Evolutionary conservation across 2,113 vertebrate genomes (phyloP), one percentile per base, ranked within the genome.

Genomic region (Okapia johnstoni): DNA sequence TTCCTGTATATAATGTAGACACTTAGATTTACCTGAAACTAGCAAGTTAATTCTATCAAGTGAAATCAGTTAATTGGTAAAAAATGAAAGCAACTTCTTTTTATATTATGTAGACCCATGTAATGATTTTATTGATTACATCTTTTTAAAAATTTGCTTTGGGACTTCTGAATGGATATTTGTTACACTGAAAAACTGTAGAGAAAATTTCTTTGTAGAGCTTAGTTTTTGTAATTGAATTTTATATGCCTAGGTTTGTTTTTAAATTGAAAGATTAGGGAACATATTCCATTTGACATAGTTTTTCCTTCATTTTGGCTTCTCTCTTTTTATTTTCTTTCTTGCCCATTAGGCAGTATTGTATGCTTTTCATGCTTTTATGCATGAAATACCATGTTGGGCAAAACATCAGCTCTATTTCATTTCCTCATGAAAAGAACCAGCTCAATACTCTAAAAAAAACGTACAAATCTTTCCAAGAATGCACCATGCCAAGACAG

Each of bases 381-480:
- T 40, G 54, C 36, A 25, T 85, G 8, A 36, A 36, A 33, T 14
- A 61, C 36, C 11, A 19, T 90, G 19, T 91, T 97, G 73, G 76
- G 88, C 40, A 89, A 88, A 94, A 66, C 30, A 85, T 33, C 21
- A 28, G n/a, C 93, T 92, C 28, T 87, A 40, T 94, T 93, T 94
- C 14, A 80, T 85, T 97, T 92, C 33, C 16, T 95, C 58, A 73
- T n/a, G 92, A 50, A 93, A 93, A 48, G 87, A 76, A 57, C 6
- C 26, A 79, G 26, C 63, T 88, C 61, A 50, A 48, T 90, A 33
- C 13, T 83, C 25, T 15, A 80, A 54, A 14, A 54, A 14, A 76
- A 79, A 89, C 21, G 70, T 55, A 50, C 43, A 77, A 83, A 88
- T 55, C 40, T 94, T 93, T 94, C 36, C 28, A 21, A 83, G 94